Evolutionary conservation across 2,888 invertebrate species (phyloP), one percentile per base, ranked within the genome.

Genomic region (Ceriagrion tenellum): DNA sequence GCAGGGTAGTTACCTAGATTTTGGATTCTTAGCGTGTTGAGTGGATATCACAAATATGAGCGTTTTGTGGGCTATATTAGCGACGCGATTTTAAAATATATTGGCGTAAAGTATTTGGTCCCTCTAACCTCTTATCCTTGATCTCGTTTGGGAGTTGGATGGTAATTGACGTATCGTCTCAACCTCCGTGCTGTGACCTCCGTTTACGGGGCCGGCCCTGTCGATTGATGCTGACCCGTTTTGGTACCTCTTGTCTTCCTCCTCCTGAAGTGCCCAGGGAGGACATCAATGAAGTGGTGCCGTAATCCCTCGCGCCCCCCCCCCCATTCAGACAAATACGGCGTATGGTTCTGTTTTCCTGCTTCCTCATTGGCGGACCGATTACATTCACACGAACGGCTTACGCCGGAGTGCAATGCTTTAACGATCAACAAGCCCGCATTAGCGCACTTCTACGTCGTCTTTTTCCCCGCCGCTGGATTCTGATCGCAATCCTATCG

Each of bases 401-500:
- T 55, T 55, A 26, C 26, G 23, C n/a, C n/a, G 55, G 55, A 89
- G 55, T 47, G 88, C 16, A 55, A 23, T 40, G 55, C 26, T 89
- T 89, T 26, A n/a, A 55, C 89, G 55, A 55, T 30, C 81, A 81
- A 35, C 81, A 81, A 81, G 74, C 81, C 81, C 81, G 81, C 81
- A 81, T 81, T 81, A 81, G 35, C 81, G 81, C 30, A 35, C 81
- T 81, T 81, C 16, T 35, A 81, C 89, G 55, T n/a, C n/a, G 55
- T 30, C 55, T 89, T 89, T 55, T 89, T n/a, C n/a, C 0, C 55
- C 55, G 6, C 69, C 59, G n/a, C 69, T 12, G 69, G 69, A 23
- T 69, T 69, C 47, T 40, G 55, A 89, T 89, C 55, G 89, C 89
- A 89, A 47, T 55, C 89, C 89, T n/a, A 89, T 89, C 55, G 89